Percentiles rank a stretch among this genome's conserved stretches.
These are phyloP conservation scores for Escarpia spicata DNA, from an alignment of 2,888 invertebrate genomes.

Conservation along the genomic window DNA sequence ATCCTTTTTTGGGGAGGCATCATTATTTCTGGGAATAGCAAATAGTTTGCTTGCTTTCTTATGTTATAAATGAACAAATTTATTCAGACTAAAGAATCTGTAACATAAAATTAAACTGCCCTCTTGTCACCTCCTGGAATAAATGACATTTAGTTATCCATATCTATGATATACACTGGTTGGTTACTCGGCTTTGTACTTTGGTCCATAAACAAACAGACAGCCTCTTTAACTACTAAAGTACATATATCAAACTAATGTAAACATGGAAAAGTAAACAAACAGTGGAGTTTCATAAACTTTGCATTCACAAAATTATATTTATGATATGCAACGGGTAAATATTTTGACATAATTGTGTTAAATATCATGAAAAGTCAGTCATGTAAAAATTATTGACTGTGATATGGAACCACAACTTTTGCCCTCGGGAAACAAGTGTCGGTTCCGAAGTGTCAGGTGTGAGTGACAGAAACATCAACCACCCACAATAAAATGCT, in stretches of 20 bases:
- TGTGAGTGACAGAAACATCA: no score
- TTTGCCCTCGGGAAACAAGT: no score
- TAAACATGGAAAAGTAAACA: not conserved
- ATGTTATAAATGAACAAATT: not conserved
- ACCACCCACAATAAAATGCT: no score
- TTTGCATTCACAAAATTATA: not conserved
- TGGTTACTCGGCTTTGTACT: not conserved
- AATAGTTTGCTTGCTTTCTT: not conserved
- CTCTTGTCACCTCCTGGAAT: not conserved
- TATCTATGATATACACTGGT: not conserved
- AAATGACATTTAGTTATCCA: not conserved
- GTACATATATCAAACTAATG: not conserved
- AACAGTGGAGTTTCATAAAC: not conserved
- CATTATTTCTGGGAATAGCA: no score
- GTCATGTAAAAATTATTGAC: no score
- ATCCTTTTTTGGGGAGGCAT: no score
- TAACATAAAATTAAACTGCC: not conserved
- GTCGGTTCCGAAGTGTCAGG: no score
- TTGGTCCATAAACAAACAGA: not conserved
- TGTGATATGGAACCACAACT: no score
- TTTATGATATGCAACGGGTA: not conserved
- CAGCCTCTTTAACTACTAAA: not conserved
- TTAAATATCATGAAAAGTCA: not conserved
- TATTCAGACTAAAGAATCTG: not conserved
- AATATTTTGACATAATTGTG: not conserved